Evolutionary conservation across 2,888 invertebrate genomes (phyloP).

Genomic region (Epirrita christyi): DNA sequence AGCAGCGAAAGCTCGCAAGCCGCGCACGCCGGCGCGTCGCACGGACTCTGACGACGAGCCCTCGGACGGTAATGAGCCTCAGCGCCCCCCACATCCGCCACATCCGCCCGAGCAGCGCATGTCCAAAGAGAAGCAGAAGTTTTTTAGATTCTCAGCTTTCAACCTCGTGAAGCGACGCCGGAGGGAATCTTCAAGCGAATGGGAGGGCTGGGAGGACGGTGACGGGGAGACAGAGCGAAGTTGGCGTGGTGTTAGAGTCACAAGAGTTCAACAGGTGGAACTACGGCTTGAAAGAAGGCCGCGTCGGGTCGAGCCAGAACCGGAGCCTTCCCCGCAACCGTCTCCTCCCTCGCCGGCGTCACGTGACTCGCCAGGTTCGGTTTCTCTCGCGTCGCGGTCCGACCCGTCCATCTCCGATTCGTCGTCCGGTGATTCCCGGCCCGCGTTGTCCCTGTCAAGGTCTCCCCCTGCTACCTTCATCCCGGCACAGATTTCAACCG

Average conservation of each 20-base stretch:
- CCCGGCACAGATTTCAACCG: slow-evolving; percentile 55
- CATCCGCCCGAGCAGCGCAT: slow-evolving; percentile 87
- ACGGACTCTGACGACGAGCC: slow-evolving; percentile 74
- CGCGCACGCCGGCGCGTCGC: slow-evolving; percentile 56
- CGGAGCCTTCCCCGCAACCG: not conserved
- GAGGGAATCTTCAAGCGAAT: slow-evolving; percentile 65
- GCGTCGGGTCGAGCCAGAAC: not conserved
- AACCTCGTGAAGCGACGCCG: slow-evolving; percentile 87
- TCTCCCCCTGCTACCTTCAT: slow-evolving; percentile 41
- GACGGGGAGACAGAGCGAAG: slow-evolving; percentile 30
- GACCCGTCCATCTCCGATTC: slow-evolving; percentile 40
- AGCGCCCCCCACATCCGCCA: slow-evolving; percentile 41
- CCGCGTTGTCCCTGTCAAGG: slow-evolving; percentile 31
- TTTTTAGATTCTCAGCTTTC: slow-evolving; percentile 92
- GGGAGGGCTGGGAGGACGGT: slow-evolving; percentile 66
- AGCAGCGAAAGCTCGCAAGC: slow-evolving; percentile 60
- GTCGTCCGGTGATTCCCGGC: slow-evolving; percentile 40
- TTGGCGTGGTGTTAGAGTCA: slow-evolving; percentile 68
- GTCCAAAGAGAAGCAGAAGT: slow-evolving; percentile 95
- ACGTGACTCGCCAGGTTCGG: slow-evolving; percentile 31
- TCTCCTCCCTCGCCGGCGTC: slow-evolving; percentile 26
- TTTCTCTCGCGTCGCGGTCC: slow-evolving; percentile 31
- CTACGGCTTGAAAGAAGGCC: slow-evolving; percentile 59
- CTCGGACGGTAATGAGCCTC: slow-evolving; percentile 78
- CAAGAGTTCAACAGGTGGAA: slow-evolving; percentile 70